Conservation (phyloP, 2,797 vertebrate species). For the Poecile montanus region DNA sequence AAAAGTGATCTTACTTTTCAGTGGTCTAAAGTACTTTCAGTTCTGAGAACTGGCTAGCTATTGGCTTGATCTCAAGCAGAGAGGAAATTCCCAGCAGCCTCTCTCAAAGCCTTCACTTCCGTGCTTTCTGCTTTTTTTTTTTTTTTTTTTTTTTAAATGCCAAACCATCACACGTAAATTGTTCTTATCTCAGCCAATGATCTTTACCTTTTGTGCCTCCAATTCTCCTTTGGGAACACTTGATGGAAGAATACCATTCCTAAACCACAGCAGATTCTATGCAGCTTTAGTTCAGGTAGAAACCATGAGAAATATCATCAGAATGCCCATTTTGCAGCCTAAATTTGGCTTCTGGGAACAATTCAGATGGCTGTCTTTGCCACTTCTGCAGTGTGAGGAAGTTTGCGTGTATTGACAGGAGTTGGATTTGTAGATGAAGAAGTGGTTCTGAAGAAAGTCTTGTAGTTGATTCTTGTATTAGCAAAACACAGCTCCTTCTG, state of each 20-base stretch:
- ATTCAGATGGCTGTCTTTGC: background rate
- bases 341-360: rapidly evolving
- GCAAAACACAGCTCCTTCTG: background rate
- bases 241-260: background rate
- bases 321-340: background rate
- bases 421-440: background rate
- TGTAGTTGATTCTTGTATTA: background rate
- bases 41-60: too few relatives aligned
- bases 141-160: too few relatives aligned
- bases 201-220: background rate
- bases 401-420: background rate
- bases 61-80: too few relatives aligned
- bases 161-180: background rate
- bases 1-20: too few relatives aligned
- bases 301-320: background rate
- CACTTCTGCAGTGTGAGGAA: background rate
- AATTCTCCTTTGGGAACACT: background rate
- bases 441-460: background rate
- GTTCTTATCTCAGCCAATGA: background rate
- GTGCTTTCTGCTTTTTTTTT: too few relatives aligned
- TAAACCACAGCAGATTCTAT: background rate
- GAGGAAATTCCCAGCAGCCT: too few relatives aligned
- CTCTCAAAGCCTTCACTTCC: too few relatives aligned
- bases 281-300: background rate
- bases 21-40: too few relatives aligned